phyloP scores from a whole-genome alignment of 2,113 vertebrate genomes.

The Octodon degus region DNA sequence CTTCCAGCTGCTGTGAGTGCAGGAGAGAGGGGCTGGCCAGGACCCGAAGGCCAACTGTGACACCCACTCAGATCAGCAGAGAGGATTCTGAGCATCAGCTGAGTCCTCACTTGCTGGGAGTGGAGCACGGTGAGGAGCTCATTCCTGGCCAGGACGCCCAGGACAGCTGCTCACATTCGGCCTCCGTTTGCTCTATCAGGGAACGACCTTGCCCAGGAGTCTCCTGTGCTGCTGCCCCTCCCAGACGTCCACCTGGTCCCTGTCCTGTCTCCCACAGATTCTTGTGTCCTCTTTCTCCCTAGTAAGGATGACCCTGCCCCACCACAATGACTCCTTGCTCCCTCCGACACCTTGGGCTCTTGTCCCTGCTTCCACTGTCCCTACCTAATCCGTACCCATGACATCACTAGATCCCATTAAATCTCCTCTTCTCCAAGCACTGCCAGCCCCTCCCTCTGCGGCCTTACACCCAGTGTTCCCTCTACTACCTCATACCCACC shows the following conservation, averaged over 20 bases:
- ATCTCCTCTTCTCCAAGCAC: neutral
- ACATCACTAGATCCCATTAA: neutral
- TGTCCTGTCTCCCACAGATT: neutral
- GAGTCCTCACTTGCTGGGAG: neutral
- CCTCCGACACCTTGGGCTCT: neutral
- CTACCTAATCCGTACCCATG: neutral
- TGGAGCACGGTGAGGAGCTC: neutral
- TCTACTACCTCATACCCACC: neutral
- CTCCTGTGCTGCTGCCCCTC: neutral
- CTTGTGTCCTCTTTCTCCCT: neutral
- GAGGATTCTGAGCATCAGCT: neutral
- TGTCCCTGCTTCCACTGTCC: neutral
- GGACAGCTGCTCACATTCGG: neutral
- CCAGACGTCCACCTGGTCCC: neutral
- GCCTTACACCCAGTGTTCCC: neutral
- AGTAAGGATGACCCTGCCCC: neutral
- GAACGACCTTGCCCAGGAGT: neutral
- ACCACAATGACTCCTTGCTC: neutral
- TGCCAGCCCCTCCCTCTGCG: neutral
- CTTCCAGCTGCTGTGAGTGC: neutral
- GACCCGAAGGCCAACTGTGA: neutral
- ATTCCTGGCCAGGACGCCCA: neutral
- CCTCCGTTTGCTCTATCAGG: slow-evolving; percentile 16
- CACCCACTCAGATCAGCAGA: neutral
- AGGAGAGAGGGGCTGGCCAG: neutral